Evolutionary conservation across 2,113 vertebrate species (phyloP).

Genomic region (Canis aureus): DNA sequence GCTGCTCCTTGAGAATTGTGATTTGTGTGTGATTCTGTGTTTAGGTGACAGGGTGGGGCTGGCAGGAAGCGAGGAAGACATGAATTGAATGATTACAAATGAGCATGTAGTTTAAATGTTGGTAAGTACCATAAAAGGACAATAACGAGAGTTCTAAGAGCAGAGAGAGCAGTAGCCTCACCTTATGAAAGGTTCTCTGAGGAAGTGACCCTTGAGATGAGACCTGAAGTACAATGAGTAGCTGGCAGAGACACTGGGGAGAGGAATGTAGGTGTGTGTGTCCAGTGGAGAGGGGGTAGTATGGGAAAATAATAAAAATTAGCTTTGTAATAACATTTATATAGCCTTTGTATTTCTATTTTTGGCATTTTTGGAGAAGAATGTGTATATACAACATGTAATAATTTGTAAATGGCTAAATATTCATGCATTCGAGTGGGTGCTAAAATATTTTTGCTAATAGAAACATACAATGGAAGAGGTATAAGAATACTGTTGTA

Average conservation of each 20-base stretch:
- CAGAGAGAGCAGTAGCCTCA: background rate
- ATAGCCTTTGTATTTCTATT: background rate
- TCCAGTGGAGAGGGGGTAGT: too few species aligned
- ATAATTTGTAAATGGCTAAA: background rate
- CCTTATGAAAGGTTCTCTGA: background rate
- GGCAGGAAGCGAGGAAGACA: background rate
- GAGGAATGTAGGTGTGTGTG: background rate
- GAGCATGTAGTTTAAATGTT: background rate
- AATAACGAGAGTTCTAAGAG: background rate
- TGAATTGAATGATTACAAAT: background rate
- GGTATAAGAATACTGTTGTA: background rate
- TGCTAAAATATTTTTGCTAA: background rate
- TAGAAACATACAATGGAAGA: background rate
- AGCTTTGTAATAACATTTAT: background rate
- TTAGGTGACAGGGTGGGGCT: background rate
- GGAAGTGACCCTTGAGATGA: background rate
- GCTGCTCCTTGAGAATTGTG: background rate
- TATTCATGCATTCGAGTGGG: background rate
- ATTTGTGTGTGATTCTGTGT: background rate
- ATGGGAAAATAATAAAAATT: background rate
- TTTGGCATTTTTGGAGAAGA: constrained; percentile 26
- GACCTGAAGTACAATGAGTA: background rate
- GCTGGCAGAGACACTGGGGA: background rate
- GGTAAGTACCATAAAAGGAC: background rate
- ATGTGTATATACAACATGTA: background rate